A percentile compares a stretch with the other conserved stretches of the same genome.
Evolutionary conservation across 2,113 vertebrate species (phyloP).

Genomic region (Tachuris rubrigastra): DNA sequence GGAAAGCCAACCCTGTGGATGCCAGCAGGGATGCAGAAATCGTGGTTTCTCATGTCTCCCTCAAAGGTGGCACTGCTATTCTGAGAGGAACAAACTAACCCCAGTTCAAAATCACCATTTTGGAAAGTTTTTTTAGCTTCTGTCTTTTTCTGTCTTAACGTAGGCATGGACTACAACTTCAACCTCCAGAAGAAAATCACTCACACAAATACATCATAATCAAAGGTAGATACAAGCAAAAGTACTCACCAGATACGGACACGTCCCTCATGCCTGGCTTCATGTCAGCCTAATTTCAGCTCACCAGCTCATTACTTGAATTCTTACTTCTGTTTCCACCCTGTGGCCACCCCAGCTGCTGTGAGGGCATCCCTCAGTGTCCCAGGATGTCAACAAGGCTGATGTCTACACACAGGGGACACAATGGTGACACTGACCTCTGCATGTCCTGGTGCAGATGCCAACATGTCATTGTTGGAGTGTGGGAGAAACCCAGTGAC

Average conservation of each 20-base stretch:
- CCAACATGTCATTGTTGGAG: rapidly evolving
- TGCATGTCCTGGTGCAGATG: rapidly evolving
- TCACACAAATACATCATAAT: neutral
- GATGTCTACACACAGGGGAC: neutral
- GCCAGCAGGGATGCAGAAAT: conserved; percentile 18
- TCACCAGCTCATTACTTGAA: neutral
- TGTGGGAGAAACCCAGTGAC: rapidly evolving
- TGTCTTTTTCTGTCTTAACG: neutral
- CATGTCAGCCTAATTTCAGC: neutral
- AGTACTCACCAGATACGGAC: neutral
- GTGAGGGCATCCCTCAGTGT: neutral
- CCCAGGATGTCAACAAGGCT: neutral
- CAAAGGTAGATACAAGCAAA: neutral
- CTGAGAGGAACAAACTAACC: neutral
- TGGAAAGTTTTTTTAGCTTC: neutral
- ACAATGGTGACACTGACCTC: neutral
- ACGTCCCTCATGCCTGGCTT: neutral
- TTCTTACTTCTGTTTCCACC: neutral
- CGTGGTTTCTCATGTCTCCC: neutral
- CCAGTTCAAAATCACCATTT: neutral
- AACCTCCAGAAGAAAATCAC: neutral
- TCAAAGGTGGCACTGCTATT: conserved; percentile 9
- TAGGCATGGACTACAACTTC: neutral
- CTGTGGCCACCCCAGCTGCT: rapidly evolving
- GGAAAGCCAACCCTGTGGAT: conserved; percentile 3